These are phyloP conservation scores for Recurvirostra avosetta DNA, from an alignment of 2,113 vertebrate species.

Conservation along the genomic window DNA sequence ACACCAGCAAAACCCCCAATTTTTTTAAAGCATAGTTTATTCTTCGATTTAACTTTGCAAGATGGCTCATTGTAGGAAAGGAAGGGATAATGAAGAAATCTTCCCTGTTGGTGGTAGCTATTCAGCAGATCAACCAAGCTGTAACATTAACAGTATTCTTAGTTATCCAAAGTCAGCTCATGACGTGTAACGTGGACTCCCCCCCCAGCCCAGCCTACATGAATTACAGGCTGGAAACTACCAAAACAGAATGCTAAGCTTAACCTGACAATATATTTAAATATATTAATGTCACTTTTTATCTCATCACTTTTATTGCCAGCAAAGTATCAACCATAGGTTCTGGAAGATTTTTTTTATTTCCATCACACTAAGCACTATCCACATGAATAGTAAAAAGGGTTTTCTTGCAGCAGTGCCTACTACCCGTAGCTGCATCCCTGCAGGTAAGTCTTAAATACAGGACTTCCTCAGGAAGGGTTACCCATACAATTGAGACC, in stretches of 20 bases:
- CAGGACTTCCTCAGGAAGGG: background rate
- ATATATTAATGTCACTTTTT: background rate
- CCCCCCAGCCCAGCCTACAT: background rate
- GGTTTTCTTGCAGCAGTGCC: background rate
- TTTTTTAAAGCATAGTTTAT: background rate
- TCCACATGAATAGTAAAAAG: background rate
- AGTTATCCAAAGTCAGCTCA: background rate
- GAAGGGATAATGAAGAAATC: background rate
- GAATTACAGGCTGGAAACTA: background rate
- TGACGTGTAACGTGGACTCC: background rate
- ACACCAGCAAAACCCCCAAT: fast-evolving
- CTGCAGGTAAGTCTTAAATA: background rate
- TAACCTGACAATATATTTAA: background rate
- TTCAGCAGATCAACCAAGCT: background rate
- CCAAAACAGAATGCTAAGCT: background rate
- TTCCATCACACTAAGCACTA: background rate
- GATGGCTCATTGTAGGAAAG: background rate
- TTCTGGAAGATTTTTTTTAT: background rate
- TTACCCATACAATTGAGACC: background rate
- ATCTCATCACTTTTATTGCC: background rate
- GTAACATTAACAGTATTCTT: background rate
- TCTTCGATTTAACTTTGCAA: background rate
- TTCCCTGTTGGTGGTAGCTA: background rate
- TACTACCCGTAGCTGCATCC: background rate
- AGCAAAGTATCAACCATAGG: background rate